Evolutionary conservation across 2,113 vertebrate genomes (phyloP), one percentile per base, ranked within the genome.

Genomic region (Sylvietta virens): DNA sequence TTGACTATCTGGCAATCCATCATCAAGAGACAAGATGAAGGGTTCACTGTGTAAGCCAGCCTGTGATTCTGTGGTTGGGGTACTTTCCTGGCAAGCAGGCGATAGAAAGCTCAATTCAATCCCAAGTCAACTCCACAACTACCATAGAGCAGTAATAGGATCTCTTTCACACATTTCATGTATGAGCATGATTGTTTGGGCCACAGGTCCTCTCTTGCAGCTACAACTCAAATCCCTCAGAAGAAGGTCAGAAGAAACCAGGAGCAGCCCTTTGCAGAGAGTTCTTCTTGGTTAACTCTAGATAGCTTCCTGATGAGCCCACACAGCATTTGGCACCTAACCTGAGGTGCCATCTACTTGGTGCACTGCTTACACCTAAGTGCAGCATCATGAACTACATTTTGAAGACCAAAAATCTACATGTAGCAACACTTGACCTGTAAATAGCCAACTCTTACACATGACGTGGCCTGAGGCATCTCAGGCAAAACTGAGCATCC

Each of bases 391-490:
- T 8, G 3, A 93, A 76, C 6, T n/a, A 51, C 45, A 39, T 23
- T 57, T 37, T 53, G 74, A 94, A 60, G 37, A 72, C 8, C 9
- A 66, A 28, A 72, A 81, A 83, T 42, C 40, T 39, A 42, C 0
- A 2, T 5, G 10, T 35, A 74, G 73, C 20, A 71, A 64, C 48
- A 44, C 7, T 1, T 64, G 40, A 54, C 39, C 61, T 44, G n/a
- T 21, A 80, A 83, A 83, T 2, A 72, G 13, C 13, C n/a, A 69
- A 1, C 16, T 77, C 17, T 65, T 65, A 54, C 10, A 72, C 1
- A 33, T 0, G 0, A 61, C 3, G 9, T 5, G 13, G 18, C 42
- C 45, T 78, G 42, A 80, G 42, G 15, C 11, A 60, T 30, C 60
- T 83, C 64, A 81, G 30, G 11, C 27, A 86, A 91, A 89, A 54